Percentiles rank a stretch among this genome's conserved stretches.
phyloP scores from a whole-genome alignment of 1,140 invertebrate genomes.

The Aphis gossypii region DNA sequence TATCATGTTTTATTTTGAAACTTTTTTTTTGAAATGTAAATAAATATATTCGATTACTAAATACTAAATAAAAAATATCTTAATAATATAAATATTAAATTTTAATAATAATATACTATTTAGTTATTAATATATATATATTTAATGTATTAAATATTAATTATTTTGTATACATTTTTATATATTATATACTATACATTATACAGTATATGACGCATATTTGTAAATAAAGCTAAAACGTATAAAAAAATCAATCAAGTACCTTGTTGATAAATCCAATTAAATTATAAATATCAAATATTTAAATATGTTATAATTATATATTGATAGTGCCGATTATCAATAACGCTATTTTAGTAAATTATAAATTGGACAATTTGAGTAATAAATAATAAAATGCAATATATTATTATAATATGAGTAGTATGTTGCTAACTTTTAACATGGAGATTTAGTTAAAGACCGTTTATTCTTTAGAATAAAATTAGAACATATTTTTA shows the following conservation, averaged over 20 bases:
- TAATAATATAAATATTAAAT: background rate
- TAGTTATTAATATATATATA: no score
- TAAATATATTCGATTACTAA: no score
- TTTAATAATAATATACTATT: background rate
- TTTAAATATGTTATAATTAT: no score
- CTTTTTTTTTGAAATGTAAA: background rate
- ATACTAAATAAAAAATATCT: no score
- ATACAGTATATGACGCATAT: background rate
- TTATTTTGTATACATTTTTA: background rate
- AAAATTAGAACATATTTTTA: background rate
- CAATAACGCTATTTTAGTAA: no score
- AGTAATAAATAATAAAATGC: background rate
- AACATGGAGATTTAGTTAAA: background rate
- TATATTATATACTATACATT: background rate
- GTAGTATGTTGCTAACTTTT: background rate
- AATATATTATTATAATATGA: background rate
- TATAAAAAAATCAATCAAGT: no score
- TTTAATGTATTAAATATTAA: no score
- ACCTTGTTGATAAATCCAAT: no score
- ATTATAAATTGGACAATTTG: background rate
- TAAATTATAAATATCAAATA: no score
- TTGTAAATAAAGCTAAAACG: no score
- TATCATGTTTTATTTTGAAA: no score
- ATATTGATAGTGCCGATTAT: no score
- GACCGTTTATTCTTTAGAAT: background rate